Conservation (phyloP, 53 echinoderm and acorn worm species). For the Arbacia lixula region DNA sequence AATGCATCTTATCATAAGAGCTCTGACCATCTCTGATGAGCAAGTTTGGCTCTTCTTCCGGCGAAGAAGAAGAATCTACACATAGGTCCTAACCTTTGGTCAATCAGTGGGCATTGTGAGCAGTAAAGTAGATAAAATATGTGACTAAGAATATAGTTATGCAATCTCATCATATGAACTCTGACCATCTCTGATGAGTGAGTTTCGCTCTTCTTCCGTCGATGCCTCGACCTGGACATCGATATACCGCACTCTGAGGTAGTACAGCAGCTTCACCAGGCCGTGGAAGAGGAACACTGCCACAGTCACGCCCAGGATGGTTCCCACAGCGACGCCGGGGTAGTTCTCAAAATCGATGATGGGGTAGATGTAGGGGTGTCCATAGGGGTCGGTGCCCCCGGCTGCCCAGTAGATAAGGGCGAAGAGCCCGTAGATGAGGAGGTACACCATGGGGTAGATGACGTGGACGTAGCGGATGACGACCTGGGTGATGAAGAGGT, state of each 20-base stretch:
- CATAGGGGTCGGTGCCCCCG: conserved; percentile 54
- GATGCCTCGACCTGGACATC: not conserved
- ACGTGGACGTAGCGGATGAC: conserved; percentile 60
- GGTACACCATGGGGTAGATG: conserved; percentile 60
- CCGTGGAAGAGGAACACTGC: conserved; percentile 44
- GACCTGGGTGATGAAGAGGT: conserved; percentile 64
- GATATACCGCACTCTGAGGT: conserved; percentile 3
- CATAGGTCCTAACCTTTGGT: too few relatives aligned
- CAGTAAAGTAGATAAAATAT: too few relatives aligned
- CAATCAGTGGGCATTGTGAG: too few relatives aligned
- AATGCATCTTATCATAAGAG: too few relatives aligned
- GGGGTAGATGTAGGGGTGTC: conserved; percentile 56
- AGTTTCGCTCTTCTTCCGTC: not conserved
- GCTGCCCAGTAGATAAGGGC: conserved; percentile 74
- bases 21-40: not conserved
- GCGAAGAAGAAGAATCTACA: too few relatives aligned
- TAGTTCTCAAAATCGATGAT: conserved; percentile 59
- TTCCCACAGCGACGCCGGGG: conserved; percentile 63
- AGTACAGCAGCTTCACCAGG: conserved; percentile 59
- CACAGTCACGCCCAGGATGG: conserved; percentile 23
- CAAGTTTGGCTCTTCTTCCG: not conserved
- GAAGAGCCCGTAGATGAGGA: conserved; percentile 48
- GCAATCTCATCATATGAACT: too few relatives aligned
- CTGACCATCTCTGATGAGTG: not conserved
- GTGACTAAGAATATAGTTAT: too few relatives aligned